A percentile compares a stretch with the other conserved stretches of the same genome.
phyloP scores from a whole-genome alignment of 2,113 vertebrate species.

The Myxocyprinus asiaticus region DNA sequence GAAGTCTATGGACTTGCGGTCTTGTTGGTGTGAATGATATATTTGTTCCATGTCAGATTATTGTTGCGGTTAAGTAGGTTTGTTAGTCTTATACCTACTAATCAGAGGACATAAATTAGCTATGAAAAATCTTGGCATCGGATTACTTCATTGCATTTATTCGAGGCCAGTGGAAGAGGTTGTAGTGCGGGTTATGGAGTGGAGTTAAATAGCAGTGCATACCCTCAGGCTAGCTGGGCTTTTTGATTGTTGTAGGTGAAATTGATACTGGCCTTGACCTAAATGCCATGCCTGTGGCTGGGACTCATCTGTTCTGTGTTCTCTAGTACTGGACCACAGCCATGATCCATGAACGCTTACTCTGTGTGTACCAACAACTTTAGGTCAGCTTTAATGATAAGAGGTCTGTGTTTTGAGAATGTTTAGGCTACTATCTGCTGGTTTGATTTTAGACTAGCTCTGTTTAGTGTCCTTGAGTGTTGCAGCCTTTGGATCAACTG shows the following conservation, averaged over 20 bases:
- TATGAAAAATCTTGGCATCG: not conserved
- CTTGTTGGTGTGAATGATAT: conserved; percentile 15
- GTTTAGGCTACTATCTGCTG: not conserved
- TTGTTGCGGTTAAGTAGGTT: conserved; percentile 7
- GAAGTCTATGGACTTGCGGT: not conserved
- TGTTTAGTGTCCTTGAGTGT: conserved; percentile 9
- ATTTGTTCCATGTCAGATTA: conserved; percentile 10
- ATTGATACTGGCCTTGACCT: conserved; percentile 54
- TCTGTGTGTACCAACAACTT: conserved; percentile 27
- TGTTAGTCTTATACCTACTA: not conserved
- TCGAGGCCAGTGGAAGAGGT: conserved; percentile 24
- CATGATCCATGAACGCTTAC: conserved; percentile 26
- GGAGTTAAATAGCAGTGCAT: conserved; percentile 24
- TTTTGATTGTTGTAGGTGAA: conserved; percentile 54
- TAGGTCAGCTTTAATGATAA: conserved; percentile 20
- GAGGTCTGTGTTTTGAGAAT: not conserved
- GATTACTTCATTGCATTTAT: not conserved
- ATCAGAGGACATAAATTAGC: not conserved
- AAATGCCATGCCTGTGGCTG: conserved; percentile 47
- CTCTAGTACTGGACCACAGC: conserved; percentile 47
- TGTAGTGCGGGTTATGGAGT: not conserved
- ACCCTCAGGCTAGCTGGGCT: conserved; percentile 37
- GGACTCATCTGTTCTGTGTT: conserved; percentile 45
- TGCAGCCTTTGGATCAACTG: not conserved
- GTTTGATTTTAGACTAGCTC: not conserved